These are phyloP conservation scores for Axis porcinus DNA, from an alignment of 2,113 vertebrate genomes.

Conservation along the genomic window DNA sequence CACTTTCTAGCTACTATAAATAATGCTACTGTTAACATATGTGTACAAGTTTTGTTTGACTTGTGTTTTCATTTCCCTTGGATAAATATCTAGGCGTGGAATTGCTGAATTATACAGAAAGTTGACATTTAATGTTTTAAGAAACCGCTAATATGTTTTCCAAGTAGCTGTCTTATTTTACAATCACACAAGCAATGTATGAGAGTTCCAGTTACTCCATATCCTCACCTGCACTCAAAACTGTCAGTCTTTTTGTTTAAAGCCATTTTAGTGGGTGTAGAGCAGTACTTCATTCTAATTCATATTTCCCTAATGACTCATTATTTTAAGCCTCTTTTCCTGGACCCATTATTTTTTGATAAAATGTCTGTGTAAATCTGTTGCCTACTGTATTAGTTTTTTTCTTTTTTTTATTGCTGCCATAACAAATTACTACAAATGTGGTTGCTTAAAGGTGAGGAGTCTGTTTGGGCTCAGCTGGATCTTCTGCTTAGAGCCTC, in stretches of 20 bases:
- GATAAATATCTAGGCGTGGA: not conserved
- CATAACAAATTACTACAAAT: not conserved
- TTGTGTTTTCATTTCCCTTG: conserved; percentile 19
- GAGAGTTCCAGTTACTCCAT: not conserved
- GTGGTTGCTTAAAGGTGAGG: not conserved
- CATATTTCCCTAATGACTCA: not conserved
- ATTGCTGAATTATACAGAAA: not conserved
- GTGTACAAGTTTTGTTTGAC: not conserved
- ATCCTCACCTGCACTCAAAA: not conserved
- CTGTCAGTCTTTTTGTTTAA: not conserved
- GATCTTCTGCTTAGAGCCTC: not conserved
- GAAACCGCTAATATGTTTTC: not conserved
- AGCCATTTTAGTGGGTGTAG: not conserved
- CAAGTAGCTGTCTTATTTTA: not conserved
- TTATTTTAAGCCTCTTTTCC: not conserved
- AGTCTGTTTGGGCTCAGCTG: not conserved
- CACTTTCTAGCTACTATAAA: not conserved
- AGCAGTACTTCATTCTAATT: not conserved
- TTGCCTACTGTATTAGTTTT: not conserved
- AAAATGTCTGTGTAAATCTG: not conserved
- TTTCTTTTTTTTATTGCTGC: not conserved
- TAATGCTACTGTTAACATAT: not conserved
- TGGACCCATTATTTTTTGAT: not conserved
- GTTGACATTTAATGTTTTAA: not conserved
- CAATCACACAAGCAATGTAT: not conserved